These are phyloP conservation scores for Lagodon rhomboides DNA, from an alignment of 2,797 vertebrate genomes.

Conservation along the genomic window DNA sequence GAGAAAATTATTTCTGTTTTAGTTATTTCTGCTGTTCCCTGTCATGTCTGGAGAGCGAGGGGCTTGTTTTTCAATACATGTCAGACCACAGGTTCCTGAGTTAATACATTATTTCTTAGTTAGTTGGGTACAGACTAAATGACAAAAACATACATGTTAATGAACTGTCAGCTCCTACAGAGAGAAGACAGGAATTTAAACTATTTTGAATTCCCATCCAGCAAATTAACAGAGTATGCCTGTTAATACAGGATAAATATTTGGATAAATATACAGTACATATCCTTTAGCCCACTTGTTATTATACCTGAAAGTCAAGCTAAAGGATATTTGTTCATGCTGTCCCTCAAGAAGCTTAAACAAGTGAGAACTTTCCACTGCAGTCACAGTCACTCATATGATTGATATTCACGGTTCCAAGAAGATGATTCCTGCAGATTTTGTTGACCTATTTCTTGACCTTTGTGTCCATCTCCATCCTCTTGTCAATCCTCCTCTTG, in stretches of 20 bases:
- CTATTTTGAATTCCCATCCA: background rate
- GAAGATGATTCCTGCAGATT: background rate
- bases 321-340: background rate
- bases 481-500: background rate
- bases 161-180: constrained; percentile 1
- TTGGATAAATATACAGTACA: background rate
- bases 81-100: background rate
- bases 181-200: background rate
- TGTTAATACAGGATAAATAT: background rate
- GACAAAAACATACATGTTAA: background rate
- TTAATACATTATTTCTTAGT: background rate
- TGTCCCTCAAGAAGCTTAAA: no score
- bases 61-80: background rate
- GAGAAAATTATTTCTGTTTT: background rate
- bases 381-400: background rate
- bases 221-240: background rate
- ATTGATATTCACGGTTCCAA: background rate
- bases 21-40: constrained; percentile 8
- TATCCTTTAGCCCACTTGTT: no score
- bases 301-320: background rate
- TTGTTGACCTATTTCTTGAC: background rate
- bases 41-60: background rate
- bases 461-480: background rate
- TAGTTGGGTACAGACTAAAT: background rate
- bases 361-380: background rate